phyloP scores from a whole-genome alignment of 2,888 invertebrate species.

The Erannis defoliaria region DNA sequence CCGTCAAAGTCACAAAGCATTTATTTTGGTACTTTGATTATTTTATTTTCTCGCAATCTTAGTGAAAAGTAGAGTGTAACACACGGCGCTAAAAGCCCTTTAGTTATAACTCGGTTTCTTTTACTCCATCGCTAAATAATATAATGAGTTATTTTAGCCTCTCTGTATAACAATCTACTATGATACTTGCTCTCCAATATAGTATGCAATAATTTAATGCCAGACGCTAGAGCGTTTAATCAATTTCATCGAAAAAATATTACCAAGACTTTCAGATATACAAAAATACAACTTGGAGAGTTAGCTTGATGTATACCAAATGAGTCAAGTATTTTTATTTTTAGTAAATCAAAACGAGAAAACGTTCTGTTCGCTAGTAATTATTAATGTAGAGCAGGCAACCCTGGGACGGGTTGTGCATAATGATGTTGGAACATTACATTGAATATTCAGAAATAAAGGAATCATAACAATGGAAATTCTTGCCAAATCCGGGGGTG shows the following conservation, averaged over 20 bases:
- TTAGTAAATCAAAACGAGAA: constrained; percentile 26
- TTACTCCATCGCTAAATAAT: too few relatives aligned
- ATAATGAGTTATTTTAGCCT: too few relatives aligned
- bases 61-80: too few relatives aligned
- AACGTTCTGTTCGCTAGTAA: constrained; percentile 20
- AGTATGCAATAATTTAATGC: not conserved
- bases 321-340: constrained; percentile 20
- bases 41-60: too few relatives aligned
- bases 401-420: constrained; percentile 29
- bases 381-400: constrained; percentile 21
- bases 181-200: too few relatives aligned
- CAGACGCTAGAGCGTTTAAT: not conserved
- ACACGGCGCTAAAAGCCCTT: too few relatives aligned
- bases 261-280: constrained; percentile 2
- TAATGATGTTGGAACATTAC: constrained; percentile 20
- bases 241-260: not conserved
- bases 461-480: constrained; percentile 6
- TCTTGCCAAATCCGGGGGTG: not conserved
- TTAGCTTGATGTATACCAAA: constrained; percentile 27
- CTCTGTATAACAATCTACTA: too few relatives aligned
- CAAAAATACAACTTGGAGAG: constrained; percentile 3
- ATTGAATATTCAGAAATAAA: constrained; percentile 20
- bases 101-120: too few relatives aligned
- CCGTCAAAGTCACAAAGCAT: too few relatives aligned
- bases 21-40: too few relatives aligned